Conservation (phyloP, 2,888 invertebrate genomes). For the Mythimna lalbum region DNA sequence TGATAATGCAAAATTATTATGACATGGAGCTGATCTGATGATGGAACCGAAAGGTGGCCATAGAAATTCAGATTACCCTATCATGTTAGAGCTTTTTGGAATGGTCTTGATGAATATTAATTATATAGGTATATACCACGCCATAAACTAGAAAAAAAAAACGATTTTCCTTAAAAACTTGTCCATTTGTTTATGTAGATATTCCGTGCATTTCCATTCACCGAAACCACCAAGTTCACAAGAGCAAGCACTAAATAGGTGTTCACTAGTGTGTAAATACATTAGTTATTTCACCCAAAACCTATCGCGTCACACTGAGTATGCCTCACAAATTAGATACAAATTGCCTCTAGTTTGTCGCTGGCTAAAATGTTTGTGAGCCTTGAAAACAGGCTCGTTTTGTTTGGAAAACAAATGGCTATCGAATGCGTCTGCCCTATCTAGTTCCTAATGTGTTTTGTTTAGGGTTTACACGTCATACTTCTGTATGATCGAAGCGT, state of each 20-base stretch:
- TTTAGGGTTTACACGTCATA: not conserved
- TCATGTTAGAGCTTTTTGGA: too few relatives aligned
- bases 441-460: conserved; percentile 30
- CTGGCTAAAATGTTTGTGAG: conserved; percentile 40
- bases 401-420: conserved; percentile 53
- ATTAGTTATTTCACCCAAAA: conserved; percentile 18
- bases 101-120: too few relatives aligned
- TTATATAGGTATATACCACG: too few relatives aligned
- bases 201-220: too few relatives aligned
- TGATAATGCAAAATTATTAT: too few relatives aligned
- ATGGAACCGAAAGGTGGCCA: too few relatives aligned
- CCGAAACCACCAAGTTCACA: not conserved
- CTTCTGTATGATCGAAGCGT: not conserved
- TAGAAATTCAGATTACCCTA: too few relatives aligned
- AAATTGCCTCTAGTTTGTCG: conserved; percentile 31
- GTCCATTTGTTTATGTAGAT: too few relatives aligned
- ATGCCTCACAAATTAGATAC: conserved; percentile 38
- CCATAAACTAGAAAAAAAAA: too few relatives aligned
- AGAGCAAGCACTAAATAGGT: not conserved
- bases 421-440: conserved; percentile 18
- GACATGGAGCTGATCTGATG: too few relatives aligned
- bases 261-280: conserved; percentile 1
- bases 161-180: too few relatives aligned
- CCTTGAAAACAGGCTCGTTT: conserved; percentile 48
- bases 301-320: conserved; percentile 19